A percentile compares a stretch with the other conserved stretches of the same genome.
Conservation (phyloP, 1,140 invertebrate genomes). For the Ceratina japonica region DNA sequence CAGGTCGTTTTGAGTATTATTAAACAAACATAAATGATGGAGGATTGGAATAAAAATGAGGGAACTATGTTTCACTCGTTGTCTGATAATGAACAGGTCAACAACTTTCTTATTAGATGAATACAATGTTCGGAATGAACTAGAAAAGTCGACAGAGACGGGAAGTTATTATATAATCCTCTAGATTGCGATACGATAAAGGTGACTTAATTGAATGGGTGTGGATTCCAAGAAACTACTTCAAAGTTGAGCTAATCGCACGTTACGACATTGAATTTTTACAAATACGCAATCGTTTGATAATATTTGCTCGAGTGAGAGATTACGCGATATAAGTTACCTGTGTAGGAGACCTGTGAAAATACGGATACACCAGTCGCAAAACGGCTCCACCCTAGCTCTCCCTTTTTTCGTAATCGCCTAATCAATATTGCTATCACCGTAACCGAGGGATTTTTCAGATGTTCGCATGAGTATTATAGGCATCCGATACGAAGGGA, state of each 20-base stretch:
- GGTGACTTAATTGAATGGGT: neutral
- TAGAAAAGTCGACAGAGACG: neutral
- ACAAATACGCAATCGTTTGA: no score
- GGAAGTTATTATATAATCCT: no score
- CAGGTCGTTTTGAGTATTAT: no score
- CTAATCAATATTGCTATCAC: slow-evolving; percentile 9
- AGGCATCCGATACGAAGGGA: slow-evolving; percentile 44
- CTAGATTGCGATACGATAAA: no score
- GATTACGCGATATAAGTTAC: slow-evolving; percentile 20
- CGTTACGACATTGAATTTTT: neutral
- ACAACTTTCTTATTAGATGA: neutral
- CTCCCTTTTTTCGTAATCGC: slow-evolving; percentile 25
- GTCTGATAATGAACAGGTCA: neutral
- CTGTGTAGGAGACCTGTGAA: slow-evolving; percentile 17
- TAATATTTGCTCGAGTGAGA: slow-evolving; percentile 29
- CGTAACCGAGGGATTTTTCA: slow-evolving; percentile 25
- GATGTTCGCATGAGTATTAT: slow-evolving; percentile 17
- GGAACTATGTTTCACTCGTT: neutral
- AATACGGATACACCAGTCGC: slow-evolving; percentile 6
- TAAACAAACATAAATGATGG: neutral
- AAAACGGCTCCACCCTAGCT: slow-evolving; percentile 11
- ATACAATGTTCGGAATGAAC: neutral
- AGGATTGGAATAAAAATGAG: neutral
- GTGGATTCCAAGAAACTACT: neutral
- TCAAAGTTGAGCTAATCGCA: neutral